Conservation (phyloP, 2,113 vertebrate genomes). For the Cynocephalus volans region DNA sequence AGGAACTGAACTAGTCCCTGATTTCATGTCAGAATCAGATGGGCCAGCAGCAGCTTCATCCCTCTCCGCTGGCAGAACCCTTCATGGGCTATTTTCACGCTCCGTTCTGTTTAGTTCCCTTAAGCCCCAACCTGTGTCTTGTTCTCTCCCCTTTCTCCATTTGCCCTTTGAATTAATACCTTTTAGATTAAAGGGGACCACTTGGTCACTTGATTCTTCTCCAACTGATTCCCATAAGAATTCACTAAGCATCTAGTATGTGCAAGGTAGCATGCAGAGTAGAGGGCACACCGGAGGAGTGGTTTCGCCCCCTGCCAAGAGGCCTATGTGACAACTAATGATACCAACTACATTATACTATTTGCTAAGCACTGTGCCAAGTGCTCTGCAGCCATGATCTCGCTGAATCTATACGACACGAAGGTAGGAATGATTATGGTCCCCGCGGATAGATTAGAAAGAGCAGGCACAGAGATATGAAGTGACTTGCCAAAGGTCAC, state of each 20-base stretch:
- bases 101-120: not conserved
- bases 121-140: not conserved
- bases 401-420: not conserved
- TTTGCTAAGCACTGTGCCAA: not conserved
- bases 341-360: not conserved
- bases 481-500: slow-evolving; percentile 33
- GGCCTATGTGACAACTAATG: not conserved
- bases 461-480: not conserved
- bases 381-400: not conserved
- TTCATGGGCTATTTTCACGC: accelerated
- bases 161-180: accelerated
- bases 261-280: not conserved
- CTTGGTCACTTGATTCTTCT: not conserved
- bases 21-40: not conserved
- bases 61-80: not conserved
- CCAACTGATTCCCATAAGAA: not conserved
- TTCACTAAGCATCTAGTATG: not conserved
- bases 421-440: not conserved
- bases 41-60: not conserved
- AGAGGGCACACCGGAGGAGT: not conserved
- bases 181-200: not conserved
- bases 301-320: not conserved
- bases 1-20: not conserved
- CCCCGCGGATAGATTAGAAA: not conserved
- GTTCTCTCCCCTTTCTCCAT: not conserved